Percentiles rank a stretch among this genome's conserved stretches.
These are phyloP conservation scores for Patella ulyssiponensis DNA, from an alignment of 2,888 invertebrate genomes.

Conservation along the genomic window DNA sequence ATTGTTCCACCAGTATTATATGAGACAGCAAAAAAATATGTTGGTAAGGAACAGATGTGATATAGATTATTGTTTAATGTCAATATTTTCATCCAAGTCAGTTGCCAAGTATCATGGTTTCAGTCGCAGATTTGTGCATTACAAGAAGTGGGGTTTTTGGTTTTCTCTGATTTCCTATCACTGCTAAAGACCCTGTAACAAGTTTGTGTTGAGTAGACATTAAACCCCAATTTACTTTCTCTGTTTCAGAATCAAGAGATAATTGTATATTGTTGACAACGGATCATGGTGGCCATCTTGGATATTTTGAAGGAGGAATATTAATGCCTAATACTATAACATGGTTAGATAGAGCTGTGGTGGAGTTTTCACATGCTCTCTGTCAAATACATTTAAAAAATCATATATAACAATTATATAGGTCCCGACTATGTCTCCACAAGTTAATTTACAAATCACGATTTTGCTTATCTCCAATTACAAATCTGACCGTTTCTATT, in stretches of 20 bases:
- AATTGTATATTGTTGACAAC: conserved; percentile 82
- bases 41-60: conserved; percentile 77
- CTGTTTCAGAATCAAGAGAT: conserved; percentile 56
- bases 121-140: too few species aligned
- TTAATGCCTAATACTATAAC: conserved; percentile 91
- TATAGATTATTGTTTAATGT: too few species aligned
- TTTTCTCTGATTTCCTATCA: too few species aligned
- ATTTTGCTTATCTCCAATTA: too few species aligned
- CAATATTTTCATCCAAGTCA: too few species aligned
- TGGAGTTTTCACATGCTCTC: conserved; percentile 79
- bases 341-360: conserved; percentile 92
- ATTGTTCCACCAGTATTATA: conserved; percentile 86
- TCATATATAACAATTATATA: too few species aligned
- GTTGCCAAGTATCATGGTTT: too few species aligned
- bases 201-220: neutral
- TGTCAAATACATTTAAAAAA: conserved; percentile 20
- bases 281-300: conserved; percentile 94
- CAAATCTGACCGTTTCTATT: too few species aligned
- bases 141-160: too few species aligned
- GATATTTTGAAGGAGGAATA: conserved; percentile 92
- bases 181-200: too few species aligned
- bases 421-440: too few species aligned
- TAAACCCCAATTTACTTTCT: neutral
- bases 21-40: conserved; percentile 81
- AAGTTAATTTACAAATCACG: too few species aligned